Evolutionary conservation across 2,888 invertebrate genomes (phyloP).

Genomic region (Plebejus argus): DNA sequence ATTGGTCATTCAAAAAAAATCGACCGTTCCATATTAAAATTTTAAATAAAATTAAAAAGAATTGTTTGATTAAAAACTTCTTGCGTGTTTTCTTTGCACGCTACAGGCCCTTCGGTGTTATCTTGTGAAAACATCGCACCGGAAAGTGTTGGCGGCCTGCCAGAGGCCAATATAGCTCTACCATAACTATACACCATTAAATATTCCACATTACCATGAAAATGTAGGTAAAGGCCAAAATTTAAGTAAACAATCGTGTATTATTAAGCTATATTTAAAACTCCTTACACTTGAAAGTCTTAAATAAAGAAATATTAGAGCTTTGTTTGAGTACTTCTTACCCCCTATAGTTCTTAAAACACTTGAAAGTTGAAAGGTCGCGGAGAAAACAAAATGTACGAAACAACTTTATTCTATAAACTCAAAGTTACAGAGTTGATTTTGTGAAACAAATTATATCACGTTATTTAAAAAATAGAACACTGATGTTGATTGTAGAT

Average conservation of each 20-base stretch:
- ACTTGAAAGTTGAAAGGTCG: neutral
- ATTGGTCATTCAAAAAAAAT: neutral
- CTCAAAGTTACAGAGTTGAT: neutral
- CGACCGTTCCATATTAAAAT: neutral
- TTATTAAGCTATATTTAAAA: neutral
- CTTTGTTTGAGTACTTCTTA: neutral
- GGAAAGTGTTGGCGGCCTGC: constrained; percentile 65
- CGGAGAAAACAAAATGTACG: neutral
- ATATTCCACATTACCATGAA: constrained; percentile 23
- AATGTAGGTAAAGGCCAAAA: constrained; percentile 13
- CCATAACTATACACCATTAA: constrained; percentile 29
- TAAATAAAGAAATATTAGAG: neutral
- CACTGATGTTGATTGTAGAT: neutral
- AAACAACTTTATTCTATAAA: neutral
- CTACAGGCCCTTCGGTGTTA: constrained; percentile 55
- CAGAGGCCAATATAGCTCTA: constrained; percentile 48
- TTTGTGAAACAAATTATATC: neutral
- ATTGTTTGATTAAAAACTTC: neutral
- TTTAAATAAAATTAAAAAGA: neutral
- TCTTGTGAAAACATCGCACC: constrained; percentile 67
- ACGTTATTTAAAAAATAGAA: neutral
- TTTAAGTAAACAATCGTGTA: neutral
- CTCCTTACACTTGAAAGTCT: neutral
- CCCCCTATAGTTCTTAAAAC: neutral
- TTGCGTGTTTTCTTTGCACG: constrained; percentile 57